Base-by-base conservation (phyloP, 2,888 invertebrate species). In the Dyspetes luteomarginatus region DNA sequence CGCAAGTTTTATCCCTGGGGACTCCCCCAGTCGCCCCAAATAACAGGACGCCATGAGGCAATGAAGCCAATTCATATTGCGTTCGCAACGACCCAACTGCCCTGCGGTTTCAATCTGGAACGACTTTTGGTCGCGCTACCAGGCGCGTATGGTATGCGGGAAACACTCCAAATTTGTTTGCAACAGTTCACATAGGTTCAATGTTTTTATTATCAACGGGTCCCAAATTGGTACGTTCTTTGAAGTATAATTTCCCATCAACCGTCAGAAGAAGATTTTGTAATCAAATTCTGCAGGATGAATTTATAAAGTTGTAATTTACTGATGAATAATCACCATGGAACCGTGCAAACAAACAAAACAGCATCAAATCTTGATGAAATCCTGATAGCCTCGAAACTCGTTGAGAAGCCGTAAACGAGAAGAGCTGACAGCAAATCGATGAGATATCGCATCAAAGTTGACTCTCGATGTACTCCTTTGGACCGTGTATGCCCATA, bases 371-470 rank as follows among this genome's bases (percentile, higher is more conserved):
- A 48, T 48, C 24, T 17, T 81, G 83, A 85, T 86, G 74, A 72
- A 58, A 82, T 86, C 92, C 92, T 91, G 91, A 85, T 92, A 91
- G 86, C 83, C 83, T 85, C 87, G 88, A 90, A 90, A 88, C 89
- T 82, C 87, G 85, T 87, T 91, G 92, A 92, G 91, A 91, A 89
- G 91, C 89, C 90, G 91, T 91, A 91, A 91, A 91, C 86, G 88
- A 86, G 86, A 90, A 87, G 90, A 91, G 90, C 88, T 91, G 91
- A 91, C 92, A 88, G 91, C 86, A 89, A 91, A 91, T 91, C 91
- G 86, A 91, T 91, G 85, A 43, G 26, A 72, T 50, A 41, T 41
- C 9, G 12, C 19, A 36, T 52, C 17, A 30, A 60, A 64, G 48
- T 56, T 55, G 45, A 60, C 74, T 74, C 41, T 41, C 41, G 50